Percentiles rank a stretch among this genome's conserved stretches.
Evolutionary conservation across 2,797 vertebrate genomes (phyloP).

Genomic region (Poeciliopsis gracilis): DNA sequence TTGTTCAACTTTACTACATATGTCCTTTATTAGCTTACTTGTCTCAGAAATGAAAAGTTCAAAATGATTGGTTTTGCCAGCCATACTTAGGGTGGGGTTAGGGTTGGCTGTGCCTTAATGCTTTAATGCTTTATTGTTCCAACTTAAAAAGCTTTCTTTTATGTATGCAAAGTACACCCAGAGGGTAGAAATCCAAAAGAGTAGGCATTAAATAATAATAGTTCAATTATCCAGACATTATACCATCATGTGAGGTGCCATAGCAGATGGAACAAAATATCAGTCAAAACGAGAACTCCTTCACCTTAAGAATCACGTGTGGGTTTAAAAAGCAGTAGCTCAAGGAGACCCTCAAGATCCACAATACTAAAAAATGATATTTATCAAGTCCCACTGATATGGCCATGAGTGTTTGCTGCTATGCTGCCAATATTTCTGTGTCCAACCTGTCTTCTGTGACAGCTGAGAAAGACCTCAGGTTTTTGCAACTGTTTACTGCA

Average conservation of each 20-base stretch:
- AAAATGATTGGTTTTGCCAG: background rate
- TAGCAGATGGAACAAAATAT: background rate
- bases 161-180: background rate
- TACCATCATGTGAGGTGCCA: background rate
- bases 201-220: background rate
- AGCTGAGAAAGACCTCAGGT: background rate
- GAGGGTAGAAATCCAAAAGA: background rate
- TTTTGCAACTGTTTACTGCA: background rate
- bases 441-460: background rate
- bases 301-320: background rate
- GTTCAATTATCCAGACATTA: background rate
- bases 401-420: background rate
- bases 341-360: background rate
- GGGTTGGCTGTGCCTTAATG: background rate
- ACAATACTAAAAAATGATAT: background rate
- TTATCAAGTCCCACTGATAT: background rate
- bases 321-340: background rate
- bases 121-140: slow-evolving; percentile 2
- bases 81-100: background rate
- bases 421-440: background rate
- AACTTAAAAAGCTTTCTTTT: background rate
- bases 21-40: background rate
- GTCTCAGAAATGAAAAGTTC: background rate
- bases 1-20: background rate
- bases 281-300: background rate